A percentile compares a stretch with the other conserved stretches of the same genome.
phyloP scores from a whole-genome alignment of 2,888 invertebrate species.

The Chrysotoxum bicinctum region DNA sequence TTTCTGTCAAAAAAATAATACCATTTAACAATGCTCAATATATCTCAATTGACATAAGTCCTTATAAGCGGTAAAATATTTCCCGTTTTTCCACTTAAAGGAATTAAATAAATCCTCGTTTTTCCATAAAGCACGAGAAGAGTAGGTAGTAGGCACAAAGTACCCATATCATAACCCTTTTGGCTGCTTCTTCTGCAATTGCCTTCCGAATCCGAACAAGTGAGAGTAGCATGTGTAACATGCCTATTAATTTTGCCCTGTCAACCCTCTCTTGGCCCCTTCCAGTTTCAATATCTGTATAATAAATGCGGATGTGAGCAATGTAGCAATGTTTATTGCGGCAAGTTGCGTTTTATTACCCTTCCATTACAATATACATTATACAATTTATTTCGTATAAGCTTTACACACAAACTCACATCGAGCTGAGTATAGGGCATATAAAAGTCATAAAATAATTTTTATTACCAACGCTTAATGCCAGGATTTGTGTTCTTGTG shows the following conservation, averaged over 20 bases:
- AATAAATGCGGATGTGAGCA: constrained; percentile 58
- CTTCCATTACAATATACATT: constrained; percentile 70
- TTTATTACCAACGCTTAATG: constrained; percentile 69
- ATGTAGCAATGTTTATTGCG: constrained; percentile 68
- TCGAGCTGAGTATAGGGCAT: constrained; percentile 19
- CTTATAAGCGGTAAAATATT: constrained; percentile 68
- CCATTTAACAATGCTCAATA: constrained; percentile 59
- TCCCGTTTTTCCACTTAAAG: constrained; percentile 66
- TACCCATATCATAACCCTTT: constrained; percentile 56
- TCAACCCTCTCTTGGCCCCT: constrained; percentile 9
- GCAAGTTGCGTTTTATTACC: constrained; percentile 71
- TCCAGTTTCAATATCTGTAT: constrained; percentile 2
- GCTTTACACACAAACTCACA: constrained; percentile 39
- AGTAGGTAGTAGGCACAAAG: background rate
- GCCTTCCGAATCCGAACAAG: constrained; percentile 20
- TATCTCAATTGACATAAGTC: constrained; percentile 71
- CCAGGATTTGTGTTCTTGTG: constrained; percentile 62
- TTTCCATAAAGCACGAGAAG: constrained; percentile 18
- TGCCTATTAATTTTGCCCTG: constrained; percentile 61
- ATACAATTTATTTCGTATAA: constrained; percentile 66
- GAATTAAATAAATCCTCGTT: constrained; percentile 69
- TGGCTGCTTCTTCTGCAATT: constrained; percentile 30
- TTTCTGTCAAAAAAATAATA: constrained; percentile 23
- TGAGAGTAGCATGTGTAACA: constrained; percentile 67
- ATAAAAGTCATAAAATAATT: constrained; percentile 69